Evolutionary conservation across 2,113 vertebrate species (phyloP), one percentile per base, ranked within the genome.

Genomic region (Tupaia tana): DNA sequence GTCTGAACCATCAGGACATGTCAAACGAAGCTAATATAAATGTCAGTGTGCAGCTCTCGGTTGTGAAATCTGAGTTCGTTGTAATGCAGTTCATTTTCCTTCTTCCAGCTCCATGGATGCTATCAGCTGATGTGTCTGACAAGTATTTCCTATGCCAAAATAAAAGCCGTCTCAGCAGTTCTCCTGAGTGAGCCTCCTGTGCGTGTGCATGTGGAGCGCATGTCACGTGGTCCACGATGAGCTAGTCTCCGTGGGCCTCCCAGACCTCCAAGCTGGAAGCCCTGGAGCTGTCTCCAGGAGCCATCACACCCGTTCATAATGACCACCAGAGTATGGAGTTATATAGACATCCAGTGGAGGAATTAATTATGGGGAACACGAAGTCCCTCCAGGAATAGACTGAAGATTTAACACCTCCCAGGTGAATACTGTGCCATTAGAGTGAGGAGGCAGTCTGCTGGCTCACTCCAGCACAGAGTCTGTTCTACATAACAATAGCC

Each of bases 1-100:
- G 43, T 96, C 83, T 52, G 78, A 95, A 93, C 80, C 14, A 0
- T 97, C 96, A 97, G 96, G 94, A 94, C 77, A 10, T 86, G 97
- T 98, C 98, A 98, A 96, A 98, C 0, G 0, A 96, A 98, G 96
- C 95, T 98, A 98, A 98, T 98, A 97, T 97, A 98, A 98, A 98
- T 96, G 98, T 98, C 98, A 98, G 83, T 6, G 74, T 74, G 93
- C 91, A 3, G 95, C 96, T 98, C 94, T 95, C 88, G 20, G 63
- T 96, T 87, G 96, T 97, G 97, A 97, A 98, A 98, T 97, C 95
- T 63, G 95, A 98, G 96, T 97, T 96, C n/a, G 52, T 96, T 97
- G 97, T 86, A 79, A 86, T 54, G 95, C 84, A 89, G 97, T 89
- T 98, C 97, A 96, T 98, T 98, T 98, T 96, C 97, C 96, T 95